Evolutionary conservation across 2,797 vertebrate species (phyloP), one percentile per base, ranked within the genome.

Genomic region (Protonibea diacanthus): DNA sequence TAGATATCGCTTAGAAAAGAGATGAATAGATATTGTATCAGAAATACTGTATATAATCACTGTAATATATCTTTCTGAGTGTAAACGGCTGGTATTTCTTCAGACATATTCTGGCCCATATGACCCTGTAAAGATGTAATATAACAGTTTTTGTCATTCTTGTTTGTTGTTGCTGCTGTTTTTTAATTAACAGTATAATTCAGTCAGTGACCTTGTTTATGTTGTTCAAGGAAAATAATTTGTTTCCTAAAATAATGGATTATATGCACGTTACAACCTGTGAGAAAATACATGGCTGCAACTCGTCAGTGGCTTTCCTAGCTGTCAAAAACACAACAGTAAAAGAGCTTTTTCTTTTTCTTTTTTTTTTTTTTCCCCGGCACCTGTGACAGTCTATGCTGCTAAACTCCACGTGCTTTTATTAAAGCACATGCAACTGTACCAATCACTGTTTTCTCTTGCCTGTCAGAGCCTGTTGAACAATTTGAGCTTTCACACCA

Each of bases 401-500:
- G 71, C 53, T 78, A 47, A 64, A 76, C 77, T 71, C 67, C 68
- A 78, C 70, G 76, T 2, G 17, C 71, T 89, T 84, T 85, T 82
- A 70, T 72, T 69, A 78, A 78, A 85, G 79, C 70, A 44, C 80
- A 86, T 78, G 78, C 65, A 78, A 81, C 80, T 74, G 71, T 77
- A 81, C 63, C 79, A 74, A 79, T 81, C 75, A 73, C 81, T 80
- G 78, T 88, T 90, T 92, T 80, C 73, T 76, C 76, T 70, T 71
- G 67, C 84, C 86, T 88, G 91, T 88, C 93, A 88, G 79, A 90
- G 86, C 81, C 87, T 49, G 85, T 81, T 84, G 85, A 89, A 81
- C 90, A 91, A 83, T 89, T 81, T 88, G 76, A 92, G 86, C 71
- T 90, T 90, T 88, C 84, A 90, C 86, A 91, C 89, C 73, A 86